Evolutionary conservation across 2,888 invertebrate species (phyloP), one percentile per base, ranked within the genome.

Genomic region (Nysson spinosus): DNA sequence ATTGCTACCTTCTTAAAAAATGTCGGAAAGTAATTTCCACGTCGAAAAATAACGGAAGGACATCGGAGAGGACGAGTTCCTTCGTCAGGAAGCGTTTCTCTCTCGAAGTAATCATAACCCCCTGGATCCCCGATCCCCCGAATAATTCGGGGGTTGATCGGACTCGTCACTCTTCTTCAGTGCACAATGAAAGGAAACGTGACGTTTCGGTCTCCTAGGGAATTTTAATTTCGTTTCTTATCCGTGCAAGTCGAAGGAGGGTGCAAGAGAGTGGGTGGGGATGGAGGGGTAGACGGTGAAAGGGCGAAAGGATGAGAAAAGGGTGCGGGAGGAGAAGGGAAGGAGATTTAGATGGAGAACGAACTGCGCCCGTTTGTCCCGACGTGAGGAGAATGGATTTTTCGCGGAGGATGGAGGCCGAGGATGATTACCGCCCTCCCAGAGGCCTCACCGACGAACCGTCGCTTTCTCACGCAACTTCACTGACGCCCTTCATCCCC

Each of bases 371-470:
- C 72, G 69, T 72, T 72, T 65, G 57, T 63, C 72, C 56, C 58
- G 62, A 72, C 72, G 72, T 69, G 72, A 72, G 72, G 55, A 54
- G 72, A 72, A 72, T 72, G 63, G 65, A 72, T 72, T 62, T n/a
- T 52, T 49, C 71, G 20, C 50, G 63, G 61, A 57, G 50, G 72
- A 55, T 50, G 40, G 32, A 17, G 51, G 40, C 54, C 55, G 63
- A 68, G 62, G 69, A 72, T 62, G 72, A 72, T 72, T 72, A 72
- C 72, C 51, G 26, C 50, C 47, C 39, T 11, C 49, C 56, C 14
- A 30, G 20, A 22, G 37, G 40, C 40, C 47, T 51, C n/a, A n/a
- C 50, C 50, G 24, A 56, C 49, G 22, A 65, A 49, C 54, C 60
- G 43, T 28, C 56, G 43, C 28, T 54, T 63, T 52, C 71, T 72